These are phyloP conservation scores for Yponomeuta plumbellus DNA, from an alignment of 2,888 invertebrate genomes.

Conservation along the genomic window DNA sequence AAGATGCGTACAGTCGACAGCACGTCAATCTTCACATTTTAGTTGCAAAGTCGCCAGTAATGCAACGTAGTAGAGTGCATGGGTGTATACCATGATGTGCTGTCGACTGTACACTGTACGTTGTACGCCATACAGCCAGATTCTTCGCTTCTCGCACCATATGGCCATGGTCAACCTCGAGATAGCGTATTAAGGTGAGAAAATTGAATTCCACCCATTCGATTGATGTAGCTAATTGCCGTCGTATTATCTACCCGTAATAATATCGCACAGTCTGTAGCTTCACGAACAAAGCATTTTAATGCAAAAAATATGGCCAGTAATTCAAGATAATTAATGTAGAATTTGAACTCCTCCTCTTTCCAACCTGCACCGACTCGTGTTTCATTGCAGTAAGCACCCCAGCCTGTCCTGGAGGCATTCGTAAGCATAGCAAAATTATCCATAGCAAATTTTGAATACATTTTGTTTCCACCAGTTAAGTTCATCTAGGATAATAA, in stretches of 20 bases:
- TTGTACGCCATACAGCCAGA: too few species aligned
- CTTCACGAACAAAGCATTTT: slow-evolving; percentile 12
- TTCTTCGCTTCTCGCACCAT: slow-evolving; percentile 11
- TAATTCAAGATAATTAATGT: neutral
- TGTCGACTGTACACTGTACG: too few species aligned
- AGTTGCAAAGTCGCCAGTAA: too few species aligned
- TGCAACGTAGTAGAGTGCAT: too few species aligned
- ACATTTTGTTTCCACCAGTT: slow-evolving; percentile 15
- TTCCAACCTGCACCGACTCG: slow-evolving; percentile 14
- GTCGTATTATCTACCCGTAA: slow-evolving; percentile 17
- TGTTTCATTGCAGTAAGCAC: slow-evolving; percentile 9
- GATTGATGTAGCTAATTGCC: slow-evolving; percentile 12
- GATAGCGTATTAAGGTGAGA: slow-evolving; percentile 6
- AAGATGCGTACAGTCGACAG: too few species aligned
- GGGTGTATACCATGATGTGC: too few species aligned
- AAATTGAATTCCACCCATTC: slow-evolving; percentile 4
- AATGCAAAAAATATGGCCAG: slow-evolving; percentile 16
- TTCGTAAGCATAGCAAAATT: neutral
- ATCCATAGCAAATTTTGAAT: neutral
- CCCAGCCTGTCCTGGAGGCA: too few species aligned
- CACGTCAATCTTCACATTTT: too few species aligned
- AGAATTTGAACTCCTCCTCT: neutral
- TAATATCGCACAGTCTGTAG: slow-evolving; percentile 14
- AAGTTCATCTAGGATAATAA: slow-evolving; percentile 12
- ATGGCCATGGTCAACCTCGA: slow-evolving; percentile 11